A percentile compares a stretch with the other conserved stretches of the same genome.
Conservation (phyloP, 2,888 invertebrate species). For the Chrysina gloriosa region DNA sequence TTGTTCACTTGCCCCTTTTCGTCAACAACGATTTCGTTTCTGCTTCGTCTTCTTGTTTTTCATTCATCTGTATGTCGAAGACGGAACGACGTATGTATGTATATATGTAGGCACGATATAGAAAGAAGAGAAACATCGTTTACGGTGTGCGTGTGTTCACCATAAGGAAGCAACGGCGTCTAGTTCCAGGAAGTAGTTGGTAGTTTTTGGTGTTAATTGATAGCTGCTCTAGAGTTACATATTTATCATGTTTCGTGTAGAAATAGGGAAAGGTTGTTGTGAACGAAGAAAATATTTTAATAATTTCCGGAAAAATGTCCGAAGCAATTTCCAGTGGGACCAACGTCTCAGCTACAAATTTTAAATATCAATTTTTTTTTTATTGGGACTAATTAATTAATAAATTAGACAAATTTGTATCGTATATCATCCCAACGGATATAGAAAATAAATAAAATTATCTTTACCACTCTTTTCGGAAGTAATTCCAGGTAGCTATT, state of each 20-base stretch:
- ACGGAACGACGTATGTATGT: background rate
- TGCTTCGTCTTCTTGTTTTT: background rate
- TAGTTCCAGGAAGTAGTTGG: conserved; percentile 31
- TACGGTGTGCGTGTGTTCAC: conserved; percentile 19
- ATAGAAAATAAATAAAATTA: too few species aligned
- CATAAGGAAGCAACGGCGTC: conserved; percentile 23
- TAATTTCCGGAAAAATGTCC: too few species aligned
- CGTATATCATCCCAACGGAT: too few species aligned
- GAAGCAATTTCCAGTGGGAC: too few species aligned
- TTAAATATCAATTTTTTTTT: too few species aligned
- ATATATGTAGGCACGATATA: background rate
- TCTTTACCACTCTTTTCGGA: too few species aligned
- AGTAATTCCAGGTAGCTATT: too few species aligned
- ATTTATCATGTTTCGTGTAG: background rate
- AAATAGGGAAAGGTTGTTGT: too few species aligned
- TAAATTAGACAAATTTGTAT: too few species aligned
- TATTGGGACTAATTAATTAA: too few species aligned
- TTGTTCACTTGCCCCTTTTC: conserved; percentile 22
- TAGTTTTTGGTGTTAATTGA: conserved; percentile 33
- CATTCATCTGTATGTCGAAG: background rate
- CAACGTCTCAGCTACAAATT: too few species aligned
- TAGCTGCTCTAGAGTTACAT: conserved; percentile 22
- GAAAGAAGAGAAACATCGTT: conserved; percentile 12
- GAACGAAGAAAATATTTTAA: background rate
- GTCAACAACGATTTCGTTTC: conserved; percentile 9